phyloP scores from a whole-genome alignment of 2,888 invertebrate genomes.

The Hypselothyrea guttata region DNA sequence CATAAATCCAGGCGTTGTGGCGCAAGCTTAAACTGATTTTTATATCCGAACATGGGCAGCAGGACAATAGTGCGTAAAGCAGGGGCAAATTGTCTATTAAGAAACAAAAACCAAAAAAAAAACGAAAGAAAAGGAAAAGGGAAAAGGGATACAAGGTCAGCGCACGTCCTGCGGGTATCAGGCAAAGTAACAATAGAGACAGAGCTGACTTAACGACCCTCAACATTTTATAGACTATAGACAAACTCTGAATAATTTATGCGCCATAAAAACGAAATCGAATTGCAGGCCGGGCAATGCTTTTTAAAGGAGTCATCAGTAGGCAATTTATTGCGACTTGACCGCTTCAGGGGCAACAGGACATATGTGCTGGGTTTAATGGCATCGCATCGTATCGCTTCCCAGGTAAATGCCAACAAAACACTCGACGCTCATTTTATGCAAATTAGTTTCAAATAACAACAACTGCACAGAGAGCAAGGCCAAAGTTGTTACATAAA shows the following conservation, averaged over 20 bases:
- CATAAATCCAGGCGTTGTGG: conserved; percentile 63
- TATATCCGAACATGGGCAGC: conserved; percentile 34
- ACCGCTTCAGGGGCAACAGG: conserved; percentile 34
- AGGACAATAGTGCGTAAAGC: conserved; percentile 65
- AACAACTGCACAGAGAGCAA: conserved; percentile 22
- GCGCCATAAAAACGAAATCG: conserved; percentile 73
- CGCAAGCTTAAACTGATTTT: conserved; percentile 68
- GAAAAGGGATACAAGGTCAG: conserved; percentile 71
- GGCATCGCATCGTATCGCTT: conserved; percentile 23
- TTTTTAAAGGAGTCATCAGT: conserved; percentile 71
- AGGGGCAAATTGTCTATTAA: conserved; percentile 70
- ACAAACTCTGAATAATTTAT: conserved; percentile 74
- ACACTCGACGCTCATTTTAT: conserved; percentile 63
- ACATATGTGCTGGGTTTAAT: conserved; percentile 33
- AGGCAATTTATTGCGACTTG: conserved; percentile 69
- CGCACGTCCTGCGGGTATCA: conserved; percentile 36
- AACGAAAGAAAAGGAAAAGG: conserved; percentile 15
- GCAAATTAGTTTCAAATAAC: conserved; percentile 72
- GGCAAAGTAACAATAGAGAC: conserved; percentile 10
- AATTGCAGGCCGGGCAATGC: conserved; percentile 53
- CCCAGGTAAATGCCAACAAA: conserved; percentile 49
- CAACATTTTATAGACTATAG: conserved; percentile 71
- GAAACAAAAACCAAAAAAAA: too few species aligned
- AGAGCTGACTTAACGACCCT: conserved; percentile 58
- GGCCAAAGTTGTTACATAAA: conserved; percentile 72